Evolutionary conservation across 2,113 vertebrate species (phyloP).

Genomic region (Lophius piscatorius): DNA sequence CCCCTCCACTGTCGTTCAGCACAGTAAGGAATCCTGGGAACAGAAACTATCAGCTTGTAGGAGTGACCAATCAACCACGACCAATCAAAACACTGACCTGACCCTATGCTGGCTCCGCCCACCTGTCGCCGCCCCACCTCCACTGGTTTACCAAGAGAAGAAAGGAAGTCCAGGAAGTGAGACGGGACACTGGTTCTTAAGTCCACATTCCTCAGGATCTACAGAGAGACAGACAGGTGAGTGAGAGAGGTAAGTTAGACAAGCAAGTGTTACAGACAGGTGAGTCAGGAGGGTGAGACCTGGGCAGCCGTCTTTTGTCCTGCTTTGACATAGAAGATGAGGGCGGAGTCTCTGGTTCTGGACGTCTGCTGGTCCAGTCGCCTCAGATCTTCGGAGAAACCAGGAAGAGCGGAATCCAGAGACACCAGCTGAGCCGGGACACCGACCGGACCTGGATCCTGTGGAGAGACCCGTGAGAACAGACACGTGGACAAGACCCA

Average conservation of each 20-base stretch:
- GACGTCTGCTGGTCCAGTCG: conserved; percentile 89
- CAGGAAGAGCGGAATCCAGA: conserved; percentile 88
- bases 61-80: background rate
- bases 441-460: conserved; percentile 87
- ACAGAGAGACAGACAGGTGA: background rate
- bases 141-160: conserved; percentile 90
- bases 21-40: conserved; percentile 39
- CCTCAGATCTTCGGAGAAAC: conserved; percentile 90
- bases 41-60: background rate
- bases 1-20: conserved; percentile 47
- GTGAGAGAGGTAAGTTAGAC: conserved; percentile 15
- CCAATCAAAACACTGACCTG: conserved; percentile 20
- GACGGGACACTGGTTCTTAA: conserved; percentile 84
- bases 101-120: background rate
- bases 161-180: conserved; percentile 88
- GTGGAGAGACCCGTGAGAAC: conserved; percentile 4
- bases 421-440: conserved; percentile 90
- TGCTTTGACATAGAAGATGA: conserved; percentile 92
- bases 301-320: conserved; percentile 90
- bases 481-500: background rate
- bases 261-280: conserved; percentile 12
- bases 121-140: conserved; percentile 68
- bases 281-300: conserved; percentile 67
- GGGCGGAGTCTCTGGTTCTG: conserved; percentile 90
- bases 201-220: conserved; percentile 93